A percentile compares a stretch with the other conserved stretches of the same genome.
Evolutionary conservation across 2,888 invertebrate species (phyloP).

Genomic region (Drosophila siamana): DNA sequence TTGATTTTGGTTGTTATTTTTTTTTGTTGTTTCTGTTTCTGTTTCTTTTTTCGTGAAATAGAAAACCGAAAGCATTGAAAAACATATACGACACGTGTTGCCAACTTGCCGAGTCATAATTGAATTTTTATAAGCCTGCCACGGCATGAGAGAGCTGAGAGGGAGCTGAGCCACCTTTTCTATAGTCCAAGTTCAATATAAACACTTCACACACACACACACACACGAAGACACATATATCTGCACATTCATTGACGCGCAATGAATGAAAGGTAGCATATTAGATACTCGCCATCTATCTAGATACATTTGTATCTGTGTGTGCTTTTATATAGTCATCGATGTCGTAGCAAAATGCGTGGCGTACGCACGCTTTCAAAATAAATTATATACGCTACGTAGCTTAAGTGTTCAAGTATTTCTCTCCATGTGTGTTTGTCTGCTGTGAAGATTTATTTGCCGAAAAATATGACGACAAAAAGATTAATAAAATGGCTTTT

Average conservation of each 20-base stretch:
- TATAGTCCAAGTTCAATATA: conserved; percentile 26
- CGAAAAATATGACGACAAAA: conserved; percentile 62
- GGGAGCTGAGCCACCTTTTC: conserved; percentile 13
- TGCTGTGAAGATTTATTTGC: conserved; percentile 67
- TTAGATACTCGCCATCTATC: conserved; percentile 32
- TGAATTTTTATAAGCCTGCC: conserved; percentile 73
- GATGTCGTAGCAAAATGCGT: conserved; percentile 53
- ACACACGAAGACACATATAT: not conserved
- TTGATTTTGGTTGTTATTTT: conserved; percentile 3
- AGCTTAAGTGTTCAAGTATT: not conserved
- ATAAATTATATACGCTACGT: conserved; percentile 65
- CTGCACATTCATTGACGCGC: conserved; percentile 36
- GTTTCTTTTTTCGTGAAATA: conserved; percentile 39
- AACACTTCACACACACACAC: conserved; percentile 19
- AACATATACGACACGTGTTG: conserved; percentile 66
- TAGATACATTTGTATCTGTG: conserved; percentile 22
- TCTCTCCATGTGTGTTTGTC: conserved; percentile 11
- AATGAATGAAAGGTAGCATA: conserved; percentile 48
- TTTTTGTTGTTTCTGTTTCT: conserved; percentile 9
- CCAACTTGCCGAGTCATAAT: conserved; percentile 75
- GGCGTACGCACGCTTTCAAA: conserved; percentile 77
- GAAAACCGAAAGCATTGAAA: conserved; percentile 54
- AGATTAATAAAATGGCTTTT: conserved; percentile 39
- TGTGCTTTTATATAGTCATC: conserved; percentile 10
- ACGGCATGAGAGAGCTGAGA: not conserved